Base-by-base conservation (phyloP, 2,113 vertebrate genomes). In the Psettodes erumei region DNA sequence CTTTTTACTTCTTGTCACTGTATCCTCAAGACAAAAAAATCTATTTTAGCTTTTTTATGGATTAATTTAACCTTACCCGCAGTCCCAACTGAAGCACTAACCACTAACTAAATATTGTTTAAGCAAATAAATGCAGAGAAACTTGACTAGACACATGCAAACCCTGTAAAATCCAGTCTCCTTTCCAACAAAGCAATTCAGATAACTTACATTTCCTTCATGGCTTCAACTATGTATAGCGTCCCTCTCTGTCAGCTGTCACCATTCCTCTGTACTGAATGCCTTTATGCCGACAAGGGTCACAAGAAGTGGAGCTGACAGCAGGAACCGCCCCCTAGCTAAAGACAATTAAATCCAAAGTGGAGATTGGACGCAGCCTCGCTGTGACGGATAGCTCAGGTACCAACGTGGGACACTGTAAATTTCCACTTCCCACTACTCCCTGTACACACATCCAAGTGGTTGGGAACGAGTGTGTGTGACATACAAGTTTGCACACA, bases 191-290 rank as follows among this genome's bases (percentile, higher is more conserved):
- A 72, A 70, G 35, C 27, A 79, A 75, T 68, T 45, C 2, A 37
- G 48, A 71, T 65, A 82, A 94, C 92, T 93, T 90, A 94, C 93
- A 93, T 89, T 93, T 93, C 93, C 86, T 93, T 94, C 93, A 93
- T 93, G 90, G 91, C 90, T 87, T 89, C 60, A 21, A 56, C 74
- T 89, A 85, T 87, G 76, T 87, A 81, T 79, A 84, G 68, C 51
- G 84, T 82, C 77, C 75, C 73, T 82, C 78, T 87, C 75, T 61
- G 81, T 92, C 90, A 88, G 90, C 88, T 89, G 91, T 93, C 86
- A 92, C 90, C 91, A 93, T 91, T 89, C 92, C 90, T 90, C 88
- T 90, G 87, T 86, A 87, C 90, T 78, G 87, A 92, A 78, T 71
- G 88, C 65, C 85, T 90, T 90, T 88, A 90, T 90, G 86, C 86